phyloP scores from a whole-genome alignment of 2,797 vertebrate species.

The Galago senegalensis region DNA sequence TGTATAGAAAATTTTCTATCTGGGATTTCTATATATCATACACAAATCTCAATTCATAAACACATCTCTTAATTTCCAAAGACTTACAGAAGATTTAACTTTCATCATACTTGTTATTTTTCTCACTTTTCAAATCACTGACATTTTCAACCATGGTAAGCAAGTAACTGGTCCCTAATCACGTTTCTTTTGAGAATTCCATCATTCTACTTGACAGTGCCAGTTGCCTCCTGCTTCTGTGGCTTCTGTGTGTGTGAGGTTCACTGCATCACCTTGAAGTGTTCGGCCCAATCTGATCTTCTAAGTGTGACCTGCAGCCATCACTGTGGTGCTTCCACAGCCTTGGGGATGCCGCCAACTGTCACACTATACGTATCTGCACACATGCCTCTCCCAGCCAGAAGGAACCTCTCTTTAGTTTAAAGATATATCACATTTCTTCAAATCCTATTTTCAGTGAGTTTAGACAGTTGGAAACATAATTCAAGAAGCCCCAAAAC shows the following conservation, averaged over 20 bases:
- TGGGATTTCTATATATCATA: not conserved
- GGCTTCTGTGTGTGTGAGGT: not conserved
- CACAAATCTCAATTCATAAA: not conserved
- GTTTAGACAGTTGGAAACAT: not conserved
- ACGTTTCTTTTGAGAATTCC: not conserved
- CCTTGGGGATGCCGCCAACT: not conserved
- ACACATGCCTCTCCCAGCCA: not conserved
- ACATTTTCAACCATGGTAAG: not conserved
- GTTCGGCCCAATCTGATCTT: not conserved
- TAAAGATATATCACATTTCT: not conserved
- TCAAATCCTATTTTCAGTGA: not conserved
- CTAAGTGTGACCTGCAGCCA: not conserved
- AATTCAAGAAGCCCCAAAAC: not conserved
- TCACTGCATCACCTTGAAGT: rapidly evolving
- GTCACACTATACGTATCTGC: rapidly evolving
- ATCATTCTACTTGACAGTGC: not conserved
- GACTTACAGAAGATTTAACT: not conserved
- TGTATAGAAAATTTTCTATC: not conserved
- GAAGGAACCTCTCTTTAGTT: not conserved
- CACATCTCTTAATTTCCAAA: not conserved
- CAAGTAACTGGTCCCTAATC: not conserved
- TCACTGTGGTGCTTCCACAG: not conserved
- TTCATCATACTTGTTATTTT: not conserved
- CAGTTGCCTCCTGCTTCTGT: not conserved
- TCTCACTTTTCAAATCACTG: not conserved